Conservation (phyloP, 1,140 invertebrate species). For the Trichoplusia ni region DNA sequence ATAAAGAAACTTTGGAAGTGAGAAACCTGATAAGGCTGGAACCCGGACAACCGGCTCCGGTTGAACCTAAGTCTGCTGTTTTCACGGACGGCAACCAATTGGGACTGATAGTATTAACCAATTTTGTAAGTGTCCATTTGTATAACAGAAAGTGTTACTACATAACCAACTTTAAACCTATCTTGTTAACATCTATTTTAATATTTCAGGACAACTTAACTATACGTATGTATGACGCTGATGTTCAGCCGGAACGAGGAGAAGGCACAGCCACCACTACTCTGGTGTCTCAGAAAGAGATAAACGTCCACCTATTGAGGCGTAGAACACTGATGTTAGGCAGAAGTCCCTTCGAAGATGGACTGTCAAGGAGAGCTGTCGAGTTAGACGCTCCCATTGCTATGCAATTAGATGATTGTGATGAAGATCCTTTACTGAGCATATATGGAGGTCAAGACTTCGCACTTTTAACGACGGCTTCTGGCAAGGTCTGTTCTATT, state of each 20-base stretch:
- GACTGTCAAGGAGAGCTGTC: slow-evolving; percentile 64
- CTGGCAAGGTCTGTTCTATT: slow-evolving; percentile 84
- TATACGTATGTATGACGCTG: slow-evolving; percentile 89
- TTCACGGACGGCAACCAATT: slow-evolving; percentile 93
- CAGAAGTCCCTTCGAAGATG: slow-evolving; percentile 87
- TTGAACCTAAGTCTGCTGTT: slow-evolving; percentile 84
- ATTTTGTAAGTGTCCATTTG: slow-evolving; percentile 92
- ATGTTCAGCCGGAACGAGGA: slow-evolving; percentile 53
- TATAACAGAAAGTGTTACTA: too few species aligned
- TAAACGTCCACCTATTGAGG: slow-evolving; percentile 73
- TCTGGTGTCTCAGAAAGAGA: slow-evolving; percentile 81
- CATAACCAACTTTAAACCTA: too few species aligned
- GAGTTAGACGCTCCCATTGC: slow-evolving; percentile 63
- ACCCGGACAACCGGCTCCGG: slow-evolving; percentile 82
- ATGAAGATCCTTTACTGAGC: slow-evolving; percentile 62
- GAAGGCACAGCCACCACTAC: slow-evolving; percentile 40
- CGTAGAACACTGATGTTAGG: slow-evolving; percentile 91
- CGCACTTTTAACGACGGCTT: slow-evolving; percentile 87
- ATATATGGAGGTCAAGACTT: slow-evolving; percentile 92
- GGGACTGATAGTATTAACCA: slow-evolving; percentile 89
- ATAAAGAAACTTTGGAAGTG: slow-evolving; percentile 83
- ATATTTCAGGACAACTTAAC: slow-evolving; percentile 89
- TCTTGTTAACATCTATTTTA: too few species aligned
- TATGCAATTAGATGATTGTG: slow-evolving; percentile 69
- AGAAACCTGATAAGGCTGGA: slow-evolving; percentile 84